phyloP scores from a whole-genome alignment of 2,113 vertebrate genomes.

The Copsychus sechellarum region DNA sequence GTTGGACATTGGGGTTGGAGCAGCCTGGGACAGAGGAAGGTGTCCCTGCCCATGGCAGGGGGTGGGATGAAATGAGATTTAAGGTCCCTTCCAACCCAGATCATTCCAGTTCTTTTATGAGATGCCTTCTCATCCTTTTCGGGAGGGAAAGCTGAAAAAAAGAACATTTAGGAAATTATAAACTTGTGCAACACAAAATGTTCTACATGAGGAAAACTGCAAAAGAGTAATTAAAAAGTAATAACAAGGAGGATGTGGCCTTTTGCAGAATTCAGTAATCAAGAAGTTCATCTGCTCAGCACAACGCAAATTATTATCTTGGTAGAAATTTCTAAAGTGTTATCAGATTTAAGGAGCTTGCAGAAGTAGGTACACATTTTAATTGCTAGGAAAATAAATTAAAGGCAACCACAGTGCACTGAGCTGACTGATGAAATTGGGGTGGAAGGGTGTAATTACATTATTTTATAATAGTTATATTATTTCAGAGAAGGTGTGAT shows the following conservation, averaged over 20 bases:
- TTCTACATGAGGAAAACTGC: not conserved
- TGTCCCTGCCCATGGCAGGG: not conserved
- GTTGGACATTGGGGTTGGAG: accelerated
- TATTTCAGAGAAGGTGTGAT: not conserved
- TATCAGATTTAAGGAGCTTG: not conserved
- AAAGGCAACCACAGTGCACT: not conserved
- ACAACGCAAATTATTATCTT: not conserved
- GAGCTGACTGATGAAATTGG: not conserved
- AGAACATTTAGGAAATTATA: not conserved
- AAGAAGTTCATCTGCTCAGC: not conserved
- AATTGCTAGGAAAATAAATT: not conserved
- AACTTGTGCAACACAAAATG: not conserved
- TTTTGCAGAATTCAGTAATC: not conserved
- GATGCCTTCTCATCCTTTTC: not conserved
- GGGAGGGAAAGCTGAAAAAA: not conserved
- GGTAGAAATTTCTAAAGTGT: not conserved
- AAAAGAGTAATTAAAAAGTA: not conserved
- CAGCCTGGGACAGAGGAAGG: accelerated
- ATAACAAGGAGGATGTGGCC: not conserved
- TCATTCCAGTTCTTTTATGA: not conserved
- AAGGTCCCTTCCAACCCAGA: not conserved
- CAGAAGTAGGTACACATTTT: not conserved
- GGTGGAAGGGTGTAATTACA: not conserved
- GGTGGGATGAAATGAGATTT: accelerated
- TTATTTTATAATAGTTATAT: not conserved